phyloP scores from a whole-genome alignment of 2,113 vertebrate genomes.

The Sceloporus tristichus region DNA sequence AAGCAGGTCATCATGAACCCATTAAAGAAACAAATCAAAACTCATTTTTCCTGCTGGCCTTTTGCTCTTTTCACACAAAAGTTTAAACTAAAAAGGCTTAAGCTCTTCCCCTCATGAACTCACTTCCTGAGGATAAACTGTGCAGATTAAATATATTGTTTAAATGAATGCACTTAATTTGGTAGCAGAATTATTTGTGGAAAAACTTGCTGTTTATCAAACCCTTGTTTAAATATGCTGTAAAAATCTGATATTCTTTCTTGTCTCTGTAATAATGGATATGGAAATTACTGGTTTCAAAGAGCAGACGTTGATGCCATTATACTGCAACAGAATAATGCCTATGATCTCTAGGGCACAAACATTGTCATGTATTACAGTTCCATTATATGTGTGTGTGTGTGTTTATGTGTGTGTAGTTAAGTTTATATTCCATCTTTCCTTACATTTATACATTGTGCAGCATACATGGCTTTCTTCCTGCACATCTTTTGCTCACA shows the following conservation, averaged over 20 bases:
- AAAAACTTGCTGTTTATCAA: not conserved
- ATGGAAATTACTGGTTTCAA: not conserved
- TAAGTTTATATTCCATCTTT: not conserved
- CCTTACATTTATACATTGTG: too few species aligned
- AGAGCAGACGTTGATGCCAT: not conserved
- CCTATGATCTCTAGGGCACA: not conserved
- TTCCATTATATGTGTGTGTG: not conserved
- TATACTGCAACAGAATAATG: not conserved
- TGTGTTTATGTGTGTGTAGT: not conserved
- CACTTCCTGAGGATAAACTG: not conserved
- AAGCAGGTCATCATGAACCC: not conserved
- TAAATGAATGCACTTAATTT: not conserved
- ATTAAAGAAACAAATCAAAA: not conserved
- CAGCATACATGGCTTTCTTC: too few species aligned
- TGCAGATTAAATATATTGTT: not conserved
- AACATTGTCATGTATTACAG: not conserved
- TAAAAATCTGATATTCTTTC: accelerated
- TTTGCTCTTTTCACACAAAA: not conserved
- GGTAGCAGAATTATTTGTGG: not conserved
- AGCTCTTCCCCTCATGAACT: not conserved
- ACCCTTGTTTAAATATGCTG: not conserved
- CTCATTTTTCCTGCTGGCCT: not conserved
- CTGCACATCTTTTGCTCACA: too few species aligned
- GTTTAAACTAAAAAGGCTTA: not conserved
- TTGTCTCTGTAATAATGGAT: not conserved